Evolutionary conservation across 2,888 invertebrate species (phyloP), one percentile per base, ranked within the genome.

Genomic region (Oscheius onirici): DNA sequence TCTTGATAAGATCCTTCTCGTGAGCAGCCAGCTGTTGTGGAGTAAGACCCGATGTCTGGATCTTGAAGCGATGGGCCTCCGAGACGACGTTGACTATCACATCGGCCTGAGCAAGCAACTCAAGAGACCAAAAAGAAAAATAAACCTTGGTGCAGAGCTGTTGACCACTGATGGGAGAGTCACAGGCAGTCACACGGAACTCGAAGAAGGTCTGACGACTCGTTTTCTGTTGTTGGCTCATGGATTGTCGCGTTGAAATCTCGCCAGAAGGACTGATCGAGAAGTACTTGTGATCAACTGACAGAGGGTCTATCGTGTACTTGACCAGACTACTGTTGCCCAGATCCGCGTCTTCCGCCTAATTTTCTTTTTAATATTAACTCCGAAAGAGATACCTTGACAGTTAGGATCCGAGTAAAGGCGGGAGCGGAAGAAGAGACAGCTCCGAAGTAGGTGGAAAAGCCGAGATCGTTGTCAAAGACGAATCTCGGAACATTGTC

Each of bases 401-500:
- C 84, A 1, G 82, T 78, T 2, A 83, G 54, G 22, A 85, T 79
- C 3, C 78, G 54, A 0, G 85, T 77, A 55, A 83, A 81, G 0
- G 83, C 80, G 11, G 75, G 73, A 1, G 87, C 83, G 5, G 71
- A 61, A 3, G 79, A 76, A 0, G 84, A 78, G 2, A 87, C 78
- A 13, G 82, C 87, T 58, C 80, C 86, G 65, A 86, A 87, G 67
- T 86, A 86, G 10, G 77, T 75, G 49, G 74, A 58, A 3, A 83
- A 58, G 8, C 78, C 79, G 24, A 83, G 74, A 51, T 84, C 83
- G 22, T 81, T 82, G 68, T 84, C 80, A 54, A 76, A 85, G 22
- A 93, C 93, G 87, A 97, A 97, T 85, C 92, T 46, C 0, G 97
- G 97, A 0, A 93, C 91, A 89, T 97, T 97, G 90, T 97, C 97